A percentile compares a stretch with the other conserved stretches of the same genome.
Conservation (phyloP, 2,888 invertebrate species). For the Drosophila helvetica region DNA sequence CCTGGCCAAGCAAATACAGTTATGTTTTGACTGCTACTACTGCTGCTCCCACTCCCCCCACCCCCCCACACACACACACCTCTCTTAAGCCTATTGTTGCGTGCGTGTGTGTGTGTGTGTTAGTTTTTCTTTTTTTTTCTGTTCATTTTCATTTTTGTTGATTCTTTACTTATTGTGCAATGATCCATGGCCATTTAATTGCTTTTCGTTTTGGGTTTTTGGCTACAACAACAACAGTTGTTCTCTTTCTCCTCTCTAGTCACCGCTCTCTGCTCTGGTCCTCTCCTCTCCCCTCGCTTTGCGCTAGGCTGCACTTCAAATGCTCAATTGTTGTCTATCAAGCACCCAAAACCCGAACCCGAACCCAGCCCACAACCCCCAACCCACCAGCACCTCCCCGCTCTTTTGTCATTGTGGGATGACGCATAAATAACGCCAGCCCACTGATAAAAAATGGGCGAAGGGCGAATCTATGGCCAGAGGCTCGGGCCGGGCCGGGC, state of each 20-base stretch:
- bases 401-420: slow-evolving; percentile 56
- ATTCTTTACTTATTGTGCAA: slow-evolving; percentile 79
- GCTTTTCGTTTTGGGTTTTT: slow-evolving; percentile 74
- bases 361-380: too few relatives aligned
- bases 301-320: slow-evolving; percentile 76
- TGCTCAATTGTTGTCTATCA: slow-evolving; percentile 56
- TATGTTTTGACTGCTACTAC: slow-evolving; percentile 54
- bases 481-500: slow-evolving; percentile 4
- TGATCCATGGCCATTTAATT: slow-evolving; percentile 78
- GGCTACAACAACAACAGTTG: slow-evolving; percentile 51
- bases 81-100: slow-evolving; percentile 18
- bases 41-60: not conserved
- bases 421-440: slow-evolving; percentile 69
- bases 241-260: slow-evolving; percentile 31
- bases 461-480: slow-evolving; percentile 71
- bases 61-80: not conserved
- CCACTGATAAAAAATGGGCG: slow-evolving; percentile 74
- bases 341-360: slow-evolving; percentile 5
- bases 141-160: slow-evolving; percentile 18
- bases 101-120: slow-evolving; percentile 36
- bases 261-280: slow-evolving; percentile 17
- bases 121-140: slow-evolving; percentile 38
- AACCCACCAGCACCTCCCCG: not conserved
- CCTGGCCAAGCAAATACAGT: slow-evolving; percentile 74
- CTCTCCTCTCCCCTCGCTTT: slow-evolving; percentile 55